Conservation (phyloP, 2,113 vertebrate species). For the Turnix velox region DNA sequence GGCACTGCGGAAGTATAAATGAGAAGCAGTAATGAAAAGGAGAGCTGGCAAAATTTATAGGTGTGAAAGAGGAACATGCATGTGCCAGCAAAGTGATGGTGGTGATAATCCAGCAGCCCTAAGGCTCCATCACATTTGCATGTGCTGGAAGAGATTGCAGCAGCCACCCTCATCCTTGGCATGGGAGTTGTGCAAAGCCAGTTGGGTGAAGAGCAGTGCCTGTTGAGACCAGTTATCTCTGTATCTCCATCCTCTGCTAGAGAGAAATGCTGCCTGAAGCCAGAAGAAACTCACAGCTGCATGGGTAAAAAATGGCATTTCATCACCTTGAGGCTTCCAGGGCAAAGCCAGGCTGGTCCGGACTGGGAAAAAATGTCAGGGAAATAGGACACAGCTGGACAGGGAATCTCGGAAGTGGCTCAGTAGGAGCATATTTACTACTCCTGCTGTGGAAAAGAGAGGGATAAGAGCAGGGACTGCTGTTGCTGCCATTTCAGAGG, state of each 20-base stretch:
- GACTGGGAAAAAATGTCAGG: background rate
- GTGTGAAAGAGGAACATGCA: background rate
- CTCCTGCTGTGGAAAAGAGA: background rate
- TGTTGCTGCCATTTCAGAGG: background rate
- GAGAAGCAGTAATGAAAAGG: background rate
- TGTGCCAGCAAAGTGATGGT: background rate
- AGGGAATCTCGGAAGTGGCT: background rate
- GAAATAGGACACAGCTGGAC: background rate
- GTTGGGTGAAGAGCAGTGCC: background rate
- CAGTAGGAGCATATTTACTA: background rate
- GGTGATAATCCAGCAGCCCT: background rate
- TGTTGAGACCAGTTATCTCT: background rate
- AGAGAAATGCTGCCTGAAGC: background rate
- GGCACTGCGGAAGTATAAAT: background rate
- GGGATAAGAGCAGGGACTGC: background rate
- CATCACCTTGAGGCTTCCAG: background rate
- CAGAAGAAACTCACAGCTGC: background rate
- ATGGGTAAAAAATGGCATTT: background rate
- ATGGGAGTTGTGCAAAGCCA: background rate
- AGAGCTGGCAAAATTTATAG: background rate
- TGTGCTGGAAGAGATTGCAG: fast-evolving
- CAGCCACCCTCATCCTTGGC: background rate
- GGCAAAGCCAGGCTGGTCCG: background rate
- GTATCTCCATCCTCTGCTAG: background rate
- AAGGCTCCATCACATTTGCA: background rate